Base-by-base conservation (phyloP, 2,888 invertebrate species). In the Chrysodeixis includens region DNA sequence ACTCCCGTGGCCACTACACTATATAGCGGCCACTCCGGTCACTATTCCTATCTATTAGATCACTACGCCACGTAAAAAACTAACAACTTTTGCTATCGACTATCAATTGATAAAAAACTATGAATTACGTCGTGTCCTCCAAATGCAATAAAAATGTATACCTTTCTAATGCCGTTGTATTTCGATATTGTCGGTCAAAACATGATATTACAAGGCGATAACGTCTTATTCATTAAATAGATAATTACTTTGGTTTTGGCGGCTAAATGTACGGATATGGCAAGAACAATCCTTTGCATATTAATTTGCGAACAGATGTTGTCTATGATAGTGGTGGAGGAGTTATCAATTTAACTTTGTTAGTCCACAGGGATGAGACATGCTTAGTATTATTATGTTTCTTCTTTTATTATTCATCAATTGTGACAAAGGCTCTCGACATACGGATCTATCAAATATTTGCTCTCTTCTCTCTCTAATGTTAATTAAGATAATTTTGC, bases 1-100 rank as follows among this genome's bases (percentile, higher is more conserved):
- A 86, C 86, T 86, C 84, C 86, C 84, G 88, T 89, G 87, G 88
- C 86, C 86, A 88, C 88, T 89, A 88, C 89, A 88, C 88, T 85
- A 86, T 84, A 87, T 85, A 87, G 78, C 82, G 84, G 73, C 79
- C 76, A 74, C 76, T 62, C 57, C 69, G 66, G 60, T 71, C 79
- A 89, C 88, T 88, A 86, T 85, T 87, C 85, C 85, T 83, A 85
- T 88, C 86, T 86, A 84, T 85, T 85, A 86, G 86, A 88, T 84
- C 83, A 83, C 76, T 64, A 70, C 81, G 69, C 77, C 76, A 79
- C 76, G 76, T 77, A 69, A 83, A 83, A 83, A 79, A 81, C 69
- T 69, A 62, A 72, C 66, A 76, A 78, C 74, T 77, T 74, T 78
- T 79, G 75, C 67, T 72, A 81, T 79, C 78, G 67, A 77, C 83